phyloP scores from a whole-genome alignment of 2,888 invertebrate genomes.

The Trachelus troglodyta region DNA sequence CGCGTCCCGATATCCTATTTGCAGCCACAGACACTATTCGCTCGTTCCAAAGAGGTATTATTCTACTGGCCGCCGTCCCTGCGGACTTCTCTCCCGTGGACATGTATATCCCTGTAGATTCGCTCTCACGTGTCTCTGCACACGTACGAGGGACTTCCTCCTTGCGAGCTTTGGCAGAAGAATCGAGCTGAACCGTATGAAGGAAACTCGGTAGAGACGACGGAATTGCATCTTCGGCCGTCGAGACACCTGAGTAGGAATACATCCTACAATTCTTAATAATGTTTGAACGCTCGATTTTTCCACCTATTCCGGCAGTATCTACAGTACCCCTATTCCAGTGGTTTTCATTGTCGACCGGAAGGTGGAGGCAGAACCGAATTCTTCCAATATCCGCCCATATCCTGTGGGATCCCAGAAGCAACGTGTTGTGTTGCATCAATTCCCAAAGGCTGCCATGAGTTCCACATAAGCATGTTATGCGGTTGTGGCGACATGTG shows the following conservation, averaged over 20 bases:
- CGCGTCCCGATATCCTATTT: conserved; percentile 16
- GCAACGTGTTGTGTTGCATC: neutral
- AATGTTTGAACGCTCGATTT: neutral
- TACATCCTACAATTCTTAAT: neutral
- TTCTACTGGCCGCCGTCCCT: neutral
- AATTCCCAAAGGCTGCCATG: neutral
- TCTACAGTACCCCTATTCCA: neutral
- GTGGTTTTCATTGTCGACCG: neutral
- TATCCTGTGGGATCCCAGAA: neutral
- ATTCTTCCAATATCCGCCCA: neutral
- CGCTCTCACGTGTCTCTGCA: neutral
- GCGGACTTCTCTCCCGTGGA: neutral
- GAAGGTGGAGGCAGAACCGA: neutral
- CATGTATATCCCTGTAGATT: neutral
- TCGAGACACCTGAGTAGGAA: neutral
- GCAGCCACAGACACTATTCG: neutral
- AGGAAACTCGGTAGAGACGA: neutral
- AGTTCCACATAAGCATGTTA: neutral
- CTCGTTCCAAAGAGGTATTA: neutral
- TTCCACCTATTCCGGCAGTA: neutral
- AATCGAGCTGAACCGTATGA: too few species aligned
- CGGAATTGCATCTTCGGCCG: neutral
- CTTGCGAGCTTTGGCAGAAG: neutral
- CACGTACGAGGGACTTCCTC: neutral
- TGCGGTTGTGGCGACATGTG: neutral